phyloP scores from a whole-genome alignment of 1,140 invertebrate species.

The Carcinoscorpius rotundicauda region DNA sequence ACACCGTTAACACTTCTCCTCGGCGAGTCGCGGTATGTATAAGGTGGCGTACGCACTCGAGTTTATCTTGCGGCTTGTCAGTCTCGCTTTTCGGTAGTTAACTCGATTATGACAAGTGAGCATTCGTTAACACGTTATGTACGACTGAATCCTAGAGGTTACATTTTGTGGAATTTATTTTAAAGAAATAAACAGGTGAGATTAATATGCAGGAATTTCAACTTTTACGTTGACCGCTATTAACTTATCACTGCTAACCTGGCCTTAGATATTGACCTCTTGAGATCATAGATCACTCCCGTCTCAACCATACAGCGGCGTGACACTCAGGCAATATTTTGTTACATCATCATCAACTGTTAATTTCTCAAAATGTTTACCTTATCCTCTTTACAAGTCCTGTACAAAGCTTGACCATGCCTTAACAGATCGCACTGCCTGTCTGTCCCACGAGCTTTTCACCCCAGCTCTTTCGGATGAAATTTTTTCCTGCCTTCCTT shows the following conservation, averaged over 20 bases:
- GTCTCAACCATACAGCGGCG: no score
- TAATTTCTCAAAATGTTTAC: not conserved
- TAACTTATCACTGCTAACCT: not conserved
- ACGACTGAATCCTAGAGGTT: not conserved
- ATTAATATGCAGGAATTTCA: not conserved
- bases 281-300: not conserved
- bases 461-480: slow-evolving; percentile 9
- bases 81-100: slow-evolving; percentile 1
- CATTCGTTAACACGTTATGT: not conserved
- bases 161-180: not conserved
- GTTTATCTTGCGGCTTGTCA: no score
- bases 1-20: no score
- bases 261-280: not conserved
- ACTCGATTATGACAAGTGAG: slow-evolving; percentile 5
- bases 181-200: not conserved
- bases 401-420: not conserved
- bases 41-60: no score
- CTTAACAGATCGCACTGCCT: not conserved
- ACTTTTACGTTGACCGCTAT: not conserved
- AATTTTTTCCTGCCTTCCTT: slow-evolving; percentile 21
- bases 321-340: not conserved
- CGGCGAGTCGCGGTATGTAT: no score
- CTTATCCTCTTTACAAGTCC: not conserved
- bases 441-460: no score
- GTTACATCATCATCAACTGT: not conserved